Base-by-base conservation (phyloP, 2,888 invertebrate species). In the Dendrolimus pini region DNA sequence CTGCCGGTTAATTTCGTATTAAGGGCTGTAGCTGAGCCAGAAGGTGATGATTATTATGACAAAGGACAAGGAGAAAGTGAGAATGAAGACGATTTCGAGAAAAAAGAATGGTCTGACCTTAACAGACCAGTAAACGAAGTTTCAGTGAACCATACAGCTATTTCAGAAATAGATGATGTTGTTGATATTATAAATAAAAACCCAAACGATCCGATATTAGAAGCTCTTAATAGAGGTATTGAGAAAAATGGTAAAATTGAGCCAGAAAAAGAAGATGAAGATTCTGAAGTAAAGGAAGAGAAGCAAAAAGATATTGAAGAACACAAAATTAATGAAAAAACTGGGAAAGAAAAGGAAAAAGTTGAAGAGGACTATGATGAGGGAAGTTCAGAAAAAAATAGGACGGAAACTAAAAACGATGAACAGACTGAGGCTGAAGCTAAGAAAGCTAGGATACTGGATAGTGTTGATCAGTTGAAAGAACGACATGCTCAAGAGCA, bases 101-200 rank as follows among this genome's bases (percentile, higher is more conserved):
- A 82, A 59, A 86, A 82, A 60, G 89, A 89, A 8, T 89, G 88
- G 89, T 80, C 86, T 0, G 86, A 89, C 59, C 9, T 70, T 9
- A 68, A 80, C 54, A 78, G 83, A 65, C 66, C 72, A 10, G 75
- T 62, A 9, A 58, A 73, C 41, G n/a, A 60, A 1, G 61, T 58
- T 7, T 66, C 13, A 12, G 30, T 64, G 13, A 76, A 78, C 60
- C 78, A 77, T 52, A 72, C 73, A 10, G 72, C 75, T 41, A 60
- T 80, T 60, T 75, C 86, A 7, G 86, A 83, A 41, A 88, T 89
- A 58, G 85, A 86, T 56, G 83, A 83, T n/a, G 77, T 89, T 41
- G 80, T 88, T 0, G 69, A 74, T 53, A 86, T 85, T 53, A 75
- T 89, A 30, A 82, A 77, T n/a, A 74, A 75, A 53, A 62, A 63